Conservation (phyloP, 1,140 invertebrate species). For the Octopus bimaculoides region DNA sequence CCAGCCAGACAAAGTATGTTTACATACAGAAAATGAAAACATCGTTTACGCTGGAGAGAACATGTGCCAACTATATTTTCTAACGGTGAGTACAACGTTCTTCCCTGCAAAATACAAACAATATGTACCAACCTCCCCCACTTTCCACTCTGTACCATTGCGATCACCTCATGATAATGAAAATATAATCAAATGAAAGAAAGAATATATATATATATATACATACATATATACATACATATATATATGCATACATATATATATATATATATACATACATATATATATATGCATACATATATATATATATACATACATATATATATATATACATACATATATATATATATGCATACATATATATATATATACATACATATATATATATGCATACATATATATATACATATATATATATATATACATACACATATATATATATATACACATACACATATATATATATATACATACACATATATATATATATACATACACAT, state of each 20-base stretch:
- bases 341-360: neutral
- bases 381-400: neutral
- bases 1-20: too few species aligned
- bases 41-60: too few species aligned
- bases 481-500: neutral
- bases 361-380: neutral
- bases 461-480: neutral
- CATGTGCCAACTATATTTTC: too few species aligned
- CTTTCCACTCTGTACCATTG: too few species aligned
- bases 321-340: neutral
- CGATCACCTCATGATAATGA: too few species aligned
- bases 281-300: neutral
- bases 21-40: too few species aligned
- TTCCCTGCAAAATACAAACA: too few species aligned
- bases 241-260: neutral
- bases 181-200: too few species aligned
- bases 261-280: neutral
- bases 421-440: neutral
- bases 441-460: neutral
- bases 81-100: too few species aligned
- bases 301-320: neutral
- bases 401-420: neutral
- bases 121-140: too few species aligned
- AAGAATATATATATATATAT: too few species aligned
- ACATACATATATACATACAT: neutral